Base-by-base conservation (phyloP, 2,113 vertebrate species). In the Ciconia maguari region DNA sequence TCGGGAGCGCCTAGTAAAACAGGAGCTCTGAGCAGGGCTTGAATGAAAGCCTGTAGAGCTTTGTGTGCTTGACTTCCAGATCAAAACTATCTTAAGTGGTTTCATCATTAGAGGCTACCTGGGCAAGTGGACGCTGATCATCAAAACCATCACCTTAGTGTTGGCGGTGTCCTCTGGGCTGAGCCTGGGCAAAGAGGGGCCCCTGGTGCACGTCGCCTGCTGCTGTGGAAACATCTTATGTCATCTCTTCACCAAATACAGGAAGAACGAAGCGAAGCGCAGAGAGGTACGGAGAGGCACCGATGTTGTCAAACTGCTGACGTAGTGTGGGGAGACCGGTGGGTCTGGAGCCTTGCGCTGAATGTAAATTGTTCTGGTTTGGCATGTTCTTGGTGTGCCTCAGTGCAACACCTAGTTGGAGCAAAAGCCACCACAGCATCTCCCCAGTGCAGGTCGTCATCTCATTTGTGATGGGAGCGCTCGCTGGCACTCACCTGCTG, bases 81-180 rank as follows among this genome's bases (percentile, higher is more conserved):
- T 99, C 94, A 99, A 99, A 98, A 99, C 99, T 82, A 99, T 99
- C 97, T 98, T 99, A 88, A 99, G 99, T 72, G 99, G 99, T 72
- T 99, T 99, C 97, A 99, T 99, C 98, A 99, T 99, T 97, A 98
- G 99, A 21, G 99, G 99, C 91, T 99, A 99, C 98, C 97, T 99
- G 96, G 99, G 99, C 74, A 99, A 99, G 96, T 99, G 99, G 99
- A 99, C 99, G 6, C 97, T 99, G 87, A 97, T 99, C 91, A 99
- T 99, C 95, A 99, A 99, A 98, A 99, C 99, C 57, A 97, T 99
- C 97, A 99, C 99, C 9, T 97, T 99, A 93, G 99, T 99, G 41
- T 93, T 99, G 96, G 99, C 99, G 0, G 99, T 99, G 60, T 99
- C 99, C n/a, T 99, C 99, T 0, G 99, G 99, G 44, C 98, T 99